These are phyloP conservation scores for Bradypodion ventrale DNA, from an alignment of 2,797 vertebrate species.

Conservation along the genomic window DNA sequence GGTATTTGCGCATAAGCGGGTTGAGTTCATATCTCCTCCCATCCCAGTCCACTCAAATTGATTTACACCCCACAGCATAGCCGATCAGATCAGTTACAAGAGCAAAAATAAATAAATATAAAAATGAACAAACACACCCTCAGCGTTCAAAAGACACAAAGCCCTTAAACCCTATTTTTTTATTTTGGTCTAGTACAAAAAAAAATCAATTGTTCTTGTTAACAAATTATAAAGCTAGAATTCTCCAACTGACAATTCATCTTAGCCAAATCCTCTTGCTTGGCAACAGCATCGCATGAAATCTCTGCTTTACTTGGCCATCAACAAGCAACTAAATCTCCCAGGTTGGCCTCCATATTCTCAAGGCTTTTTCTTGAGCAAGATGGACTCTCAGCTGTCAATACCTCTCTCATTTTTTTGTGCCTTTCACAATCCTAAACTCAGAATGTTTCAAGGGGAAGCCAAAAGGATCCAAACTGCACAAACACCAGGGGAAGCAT, in stretches of 20 bases:
- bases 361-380: neutral
- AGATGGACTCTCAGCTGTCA: neutral
- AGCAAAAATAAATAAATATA: neutral
- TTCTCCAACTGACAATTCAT: conserved; percentile 24
- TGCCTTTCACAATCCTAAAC: neutral
- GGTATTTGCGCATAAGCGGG: neutral
- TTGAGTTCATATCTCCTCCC: too few species aligned
- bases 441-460: too few species aligned
- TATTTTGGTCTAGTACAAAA: conserved; percentile 27
- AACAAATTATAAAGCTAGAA: neutral
- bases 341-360: neutral
- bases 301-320: neutral
- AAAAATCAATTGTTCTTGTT: conserved; percentile 62
- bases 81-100: neutral
- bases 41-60: neutral
- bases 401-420: neutral
- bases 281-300: neutral
- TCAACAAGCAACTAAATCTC: conserved; percentile 2
- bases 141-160: conserved; percentile 34
- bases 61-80: neutral
- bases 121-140: conserved; percentile 24
- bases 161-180: conserved; percentile 23
- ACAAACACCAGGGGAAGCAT: too few species aligned
- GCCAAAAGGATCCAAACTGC: too few species aligned
- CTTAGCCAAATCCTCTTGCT: conserved; percentile 40